Percentiles rank a stretch among this genome's conserved stretches.
These are phyloP conservation scores for Strix uralensis DNA, from an alignment of 2,113 vertebrate species.

Conservation along the genomic window DNA sequence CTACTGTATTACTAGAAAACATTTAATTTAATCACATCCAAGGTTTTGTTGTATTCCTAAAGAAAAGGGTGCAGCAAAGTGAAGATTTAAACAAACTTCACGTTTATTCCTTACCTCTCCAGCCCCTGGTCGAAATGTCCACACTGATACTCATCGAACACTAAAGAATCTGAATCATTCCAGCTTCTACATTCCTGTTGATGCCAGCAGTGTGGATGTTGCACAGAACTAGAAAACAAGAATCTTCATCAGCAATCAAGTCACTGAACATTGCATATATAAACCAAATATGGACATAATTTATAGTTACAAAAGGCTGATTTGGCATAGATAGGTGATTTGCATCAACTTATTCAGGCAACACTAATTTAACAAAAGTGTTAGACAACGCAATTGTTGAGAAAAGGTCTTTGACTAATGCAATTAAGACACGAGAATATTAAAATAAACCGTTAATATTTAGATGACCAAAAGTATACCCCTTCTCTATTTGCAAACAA, in stretches of 20 bases:
- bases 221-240: slow-evolving; percentile 55
- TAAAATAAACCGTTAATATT: not conserved
- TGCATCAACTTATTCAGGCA: not conserved
- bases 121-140: slow-evolving; percentile 1
- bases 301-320: not conserved
- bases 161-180: not conserved
- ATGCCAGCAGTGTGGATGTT: slow-evolving; percentile 72
- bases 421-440: not conserved
- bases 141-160: not conserved
- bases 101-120: slow-evolving; percentile 58
- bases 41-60: not conserved
- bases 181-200: slow-evolving; percentile 74
- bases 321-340: not conserved
- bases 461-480: not conserved
- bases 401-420: not conserved
- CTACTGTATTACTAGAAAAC: not conserved
- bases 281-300: not conserved
- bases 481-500: not conserved
- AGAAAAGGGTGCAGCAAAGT: not conserved
- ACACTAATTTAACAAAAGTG: not conserved
- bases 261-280: not conserved
- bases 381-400: not conserved
- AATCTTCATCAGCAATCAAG: not conserved
- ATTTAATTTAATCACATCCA: not conserved
- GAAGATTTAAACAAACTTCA: not conserved